These are phyloP conservation scores for Apotomis betuletana DNA, from an alignment of 2,888 invertebrate genomes.

Conservation along the genomic window DNA sequence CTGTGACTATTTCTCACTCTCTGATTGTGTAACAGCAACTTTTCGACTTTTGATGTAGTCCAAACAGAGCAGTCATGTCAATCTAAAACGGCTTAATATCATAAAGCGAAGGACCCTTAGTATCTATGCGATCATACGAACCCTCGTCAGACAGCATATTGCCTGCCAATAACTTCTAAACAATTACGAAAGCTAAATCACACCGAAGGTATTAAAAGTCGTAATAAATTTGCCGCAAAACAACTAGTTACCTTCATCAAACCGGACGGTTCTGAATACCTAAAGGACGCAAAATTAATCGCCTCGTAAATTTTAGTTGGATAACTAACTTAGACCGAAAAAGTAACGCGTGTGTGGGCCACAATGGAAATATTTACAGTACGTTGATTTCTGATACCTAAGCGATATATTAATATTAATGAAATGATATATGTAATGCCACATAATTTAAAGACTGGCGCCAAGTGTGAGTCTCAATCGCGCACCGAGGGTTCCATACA, in stretches of 20 bases:
- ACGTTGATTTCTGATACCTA: not conserved
- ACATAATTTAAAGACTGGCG: too few relatives aligned
- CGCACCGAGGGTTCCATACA: too few relatives aligned
- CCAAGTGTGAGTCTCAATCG: too few relatives aligned
- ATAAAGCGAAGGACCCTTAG: not conserved
- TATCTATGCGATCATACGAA: not conserved
- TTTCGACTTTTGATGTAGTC: too few relatives aligned
- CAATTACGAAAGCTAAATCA: conserved; percentile 30
- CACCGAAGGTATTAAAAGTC: conserved; percentile 27
- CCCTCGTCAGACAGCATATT: conserved; percentile 25
- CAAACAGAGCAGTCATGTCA: too few relatives aligned
- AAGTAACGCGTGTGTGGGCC: not conserved
- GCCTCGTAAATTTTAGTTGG: conserved; percentile 19
- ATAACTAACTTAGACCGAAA: conserved; percentile 28
- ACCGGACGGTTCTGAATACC: conserved; percentile 8
- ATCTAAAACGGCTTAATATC: not conserved
- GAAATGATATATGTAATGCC: too few relatives aligned
- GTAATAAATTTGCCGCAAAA: conserved; percentile 34
- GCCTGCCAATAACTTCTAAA: conserved; percentile 26
- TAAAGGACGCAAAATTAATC: conserved; percentile 30
- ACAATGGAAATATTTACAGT: not conserved
- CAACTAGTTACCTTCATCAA: conserved; percentile 32
- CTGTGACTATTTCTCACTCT: too few relatives aligned
- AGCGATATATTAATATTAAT: too few relatives aligned
- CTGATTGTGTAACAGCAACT: too few relatives aligned